These are phyloP conservation scores for Sycophaga agraensis DNA, from an alignment of 1,140 invertebrate genomes.

Conservation along the genomic window DNA sequence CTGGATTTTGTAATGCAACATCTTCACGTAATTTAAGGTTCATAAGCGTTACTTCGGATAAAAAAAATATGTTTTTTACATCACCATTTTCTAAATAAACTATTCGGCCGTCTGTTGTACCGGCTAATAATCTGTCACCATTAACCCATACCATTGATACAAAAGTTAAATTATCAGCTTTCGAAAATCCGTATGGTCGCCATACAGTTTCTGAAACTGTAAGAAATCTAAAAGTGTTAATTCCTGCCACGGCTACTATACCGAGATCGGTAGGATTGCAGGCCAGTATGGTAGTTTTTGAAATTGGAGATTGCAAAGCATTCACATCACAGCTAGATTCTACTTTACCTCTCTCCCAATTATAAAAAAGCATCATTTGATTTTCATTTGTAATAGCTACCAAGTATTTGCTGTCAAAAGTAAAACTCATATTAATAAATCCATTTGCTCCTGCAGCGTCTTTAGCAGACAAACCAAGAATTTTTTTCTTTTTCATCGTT, in stretches of 20 bases:
- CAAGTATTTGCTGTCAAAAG: slow-evolving; percentile 76
- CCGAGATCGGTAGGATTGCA: slow-evolving; percentile 78
- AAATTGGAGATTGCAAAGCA: slow-evolving; percentile 63
- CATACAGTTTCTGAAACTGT: slow-evolving; percentile 78
- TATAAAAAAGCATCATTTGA: slow-evolving; percentile 78
- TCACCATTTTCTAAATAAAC: slow-evolving; percentile 80
- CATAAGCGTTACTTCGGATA: slow-evolving; percentile 59
- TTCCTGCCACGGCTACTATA: slow-evolving; percentile 73
- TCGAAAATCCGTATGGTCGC: slow-evolving; percentile 80
- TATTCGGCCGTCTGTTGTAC: slow-evolving; percentile 71
- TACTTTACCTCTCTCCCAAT: slow-evolving; percentile 82
- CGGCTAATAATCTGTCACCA: slow-evolving; percentile 73
- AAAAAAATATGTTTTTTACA: slow-evolving; percentile 65
- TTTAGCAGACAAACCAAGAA: slow-evolving; percentile 63
- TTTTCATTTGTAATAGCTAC: slow-evolving; percentile 78
- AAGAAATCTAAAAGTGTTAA: slow-evolving; percentile 73
- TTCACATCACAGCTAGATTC: slow-evolving; percentile 73
- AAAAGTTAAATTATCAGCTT: slow-evolving; percentile 74
- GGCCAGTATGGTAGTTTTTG: slow-evolving; percentile 58
- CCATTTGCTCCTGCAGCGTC: slow-evolving; percentile 54
- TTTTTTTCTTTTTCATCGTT: slow-evolving; percentile 64
- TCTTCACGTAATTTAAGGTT: slow-evolving; percentile 58
- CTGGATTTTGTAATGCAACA: slow-evolving; percentile 31
- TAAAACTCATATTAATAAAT: slow-evolving; percentile 75
- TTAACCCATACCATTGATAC: slow-evolving; percentile 72